Base-by-base conservation (phyloP, 2,888 invertebrate genomes). In the Meandrusa payeni region DNA sequence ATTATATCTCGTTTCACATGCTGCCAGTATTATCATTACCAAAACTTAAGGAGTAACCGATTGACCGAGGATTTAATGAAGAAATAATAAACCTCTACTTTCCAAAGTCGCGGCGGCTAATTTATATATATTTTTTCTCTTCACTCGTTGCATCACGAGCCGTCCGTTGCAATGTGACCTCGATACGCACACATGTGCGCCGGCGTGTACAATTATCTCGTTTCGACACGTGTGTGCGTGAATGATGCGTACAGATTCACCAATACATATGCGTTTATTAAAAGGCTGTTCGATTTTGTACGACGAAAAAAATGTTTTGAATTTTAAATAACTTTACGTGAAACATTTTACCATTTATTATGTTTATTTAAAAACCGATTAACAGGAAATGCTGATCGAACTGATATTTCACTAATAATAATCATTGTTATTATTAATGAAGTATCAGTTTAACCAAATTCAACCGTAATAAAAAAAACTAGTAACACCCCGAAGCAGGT, bases 131-230 rank as follows among this genome's bases (percentile, higher is more conserved):
- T 44, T 45, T 41, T 51, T 37, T 32, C 26, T 26, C 31, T 27
- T 58, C 56, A 17, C 17, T 34, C 51, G 64, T 76, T 76, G 74
- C 75, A 71, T 75, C 75, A 76, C 74, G 48, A 22, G 29, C 48
- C 54, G 47, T 4, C 50, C 75, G 55, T 53, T 68, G 75, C 74
- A 74, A 63, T 64, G 64, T 85, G 86, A 86, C 86, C 86, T 77
- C 85, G 76, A 73, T 83, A 75, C 70, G 54, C 72, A 65, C 75
- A 75, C 69, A 56, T 36, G 49, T 47, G 45, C 47, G 28, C 38
- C 17, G n/a, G n/a, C 9, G 7, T 13, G 20, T 17, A 9, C 33
- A 12, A n/a, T 27, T 13, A 22, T 24, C 34, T 17, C 43, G 7
- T 36, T 15, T 28, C 38, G 46, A 31, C 28, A 29, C 41, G 40